Evolutionary conservation across 2,113 vertebrate species (phyloP).

Genomic region (Mungos mungo): DNA sequence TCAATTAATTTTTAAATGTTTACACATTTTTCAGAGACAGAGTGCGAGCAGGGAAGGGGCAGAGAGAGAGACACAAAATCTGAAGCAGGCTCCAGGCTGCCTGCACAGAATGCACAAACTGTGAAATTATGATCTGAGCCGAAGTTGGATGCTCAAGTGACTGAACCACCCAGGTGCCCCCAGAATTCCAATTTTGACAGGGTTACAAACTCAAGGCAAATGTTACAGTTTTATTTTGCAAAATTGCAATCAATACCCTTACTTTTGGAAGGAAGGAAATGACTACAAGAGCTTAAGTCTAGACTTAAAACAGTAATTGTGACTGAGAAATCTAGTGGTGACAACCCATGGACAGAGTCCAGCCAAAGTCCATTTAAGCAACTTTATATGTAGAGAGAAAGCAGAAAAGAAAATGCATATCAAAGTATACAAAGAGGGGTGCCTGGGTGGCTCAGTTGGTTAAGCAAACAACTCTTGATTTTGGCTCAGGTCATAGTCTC

Average conservation of each 20-base stretch:
- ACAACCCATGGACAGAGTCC: not conserved
- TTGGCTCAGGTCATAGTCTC: too few species aligned
- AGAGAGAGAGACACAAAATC: too few species aligned
- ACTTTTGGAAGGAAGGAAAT: not conserved
- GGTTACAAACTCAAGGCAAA: not conserved
- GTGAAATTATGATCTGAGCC: too few species aligned
- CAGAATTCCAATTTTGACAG: not conserved
- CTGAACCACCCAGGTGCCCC: too few species aligned
- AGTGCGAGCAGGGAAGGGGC: too few species aligned
- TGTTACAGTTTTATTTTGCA: not conserved
- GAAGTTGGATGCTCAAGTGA: too few species aligned
- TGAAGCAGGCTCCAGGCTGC: too few species aligned
- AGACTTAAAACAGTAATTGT: not conserved
- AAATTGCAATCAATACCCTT: conserved; percentile 8
- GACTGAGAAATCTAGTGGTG: not conserved
- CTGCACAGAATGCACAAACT: too few species aligned
- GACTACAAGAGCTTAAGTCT: not conserved
- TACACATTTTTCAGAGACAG: too few species aligned
- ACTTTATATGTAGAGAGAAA: not conserved
- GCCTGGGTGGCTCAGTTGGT: too few species aligned
- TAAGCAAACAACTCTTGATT: too few species aligned
- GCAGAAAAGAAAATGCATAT: not conserved
- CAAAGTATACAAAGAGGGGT: not conserved
- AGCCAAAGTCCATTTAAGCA: not conserved
- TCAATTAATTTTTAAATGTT: too few species aligned